Conservation (phyloP, 2,888 invertebrate species). For the Carpatolechia fugitivella region DNA sequence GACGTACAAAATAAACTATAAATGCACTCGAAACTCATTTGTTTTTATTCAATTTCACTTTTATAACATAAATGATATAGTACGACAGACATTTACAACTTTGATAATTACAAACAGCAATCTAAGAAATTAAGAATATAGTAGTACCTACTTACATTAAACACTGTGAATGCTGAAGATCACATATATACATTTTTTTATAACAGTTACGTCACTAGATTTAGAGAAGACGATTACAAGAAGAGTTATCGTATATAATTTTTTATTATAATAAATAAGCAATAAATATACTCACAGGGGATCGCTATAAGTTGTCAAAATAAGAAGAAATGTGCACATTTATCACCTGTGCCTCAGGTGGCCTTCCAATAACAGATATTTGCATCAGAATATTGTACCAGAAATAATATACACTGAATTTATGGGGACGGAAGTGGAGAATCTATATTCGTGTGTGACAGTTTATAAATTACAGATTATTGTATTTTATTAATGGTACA, state of each 20-base stretch:
- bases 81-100: too few relatives aligned
- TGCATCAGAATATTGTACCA: constrained; percentile 12
- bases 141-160: too few relatives aligned
- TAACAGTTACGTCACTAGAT: not conserved
- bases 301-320: constrained; percentile 7
- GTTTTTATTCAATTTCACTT: constrained; percentile 28
- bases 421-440: not conserved
- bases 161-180: too few relatives aligned
- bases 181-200: too few relatives aligned
- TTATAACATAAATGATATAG: too few relatives aligned
- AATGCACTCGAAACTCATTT: constrained; percentile 63
- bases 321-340: constrained; percentile 14
- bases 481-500: too few relatives aligned
- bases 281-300: constrained; percentile 10
- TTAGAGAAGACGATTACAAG: not conserved
- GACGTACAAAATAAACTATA: constrained; percentile 74
- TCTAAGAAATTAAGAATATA: too few relatives aligned
- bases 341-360: not conserved
- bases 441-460: not conserved
- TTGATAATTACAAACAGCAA: too few relatives aligned
- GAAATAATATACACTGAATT: not conserved
- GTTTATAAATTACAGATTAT: too few relatives aligned
- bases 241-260: not conserved
- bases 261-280: constrained; percentile 13
- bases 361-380: constrained; percentile 3